phyloP scores from a whole-genome alignment of 2,888 invertebrate genomes.

The Buathra laborator region DNA sequence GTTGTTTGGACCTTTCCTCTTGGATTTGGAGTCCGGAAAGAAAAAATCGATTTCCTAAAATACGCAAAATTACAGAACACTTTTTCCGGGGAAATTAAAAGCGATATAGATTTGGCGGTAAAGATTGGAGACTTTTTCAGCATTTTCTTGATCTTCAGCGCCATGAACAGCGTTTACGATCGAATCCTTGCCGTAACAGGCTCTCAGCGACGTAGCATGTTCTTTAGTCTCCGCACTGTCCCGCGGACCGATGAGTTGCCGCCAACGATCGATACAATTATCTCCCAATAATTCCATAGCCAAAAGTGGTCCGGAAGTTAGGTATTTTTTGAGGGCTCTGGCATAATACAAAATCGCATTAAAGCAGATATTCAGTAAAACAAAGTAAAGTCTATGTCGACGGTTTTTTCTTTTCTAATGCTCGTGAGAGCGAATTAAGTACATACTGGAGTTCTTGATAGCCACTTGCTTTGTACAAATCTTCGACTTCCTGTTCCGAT shows the following conservation, averaged over 20 bases:
- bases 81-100: background rate
- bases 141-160: constrained; percentile 87
- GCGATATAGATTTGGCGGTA: background rate
- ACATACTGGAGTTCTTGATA: constrained; percentile 87
- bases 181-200: constrained; percentile 89
- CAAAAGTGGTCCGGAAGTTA: constrained; percentile 90
- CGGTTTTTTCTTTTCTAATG: constrained; percentile 42
- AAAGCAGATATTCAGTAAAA: background rate
- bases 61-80: constrained; percentile 30
- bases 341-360: constrained; percentile 28
- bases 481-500: constrained; percentile 88
- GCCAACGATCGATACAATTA: constrained; percentile 88
- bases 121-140: constrained; percentile 84
- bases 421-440: constrained; percentile 26
- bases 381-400: constrained; percentile 68
- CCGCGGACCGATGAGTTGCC: constrained; percentile 88
- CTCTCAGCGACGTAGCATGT: constrained; percentile 87
- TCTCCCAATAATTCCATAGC: constrained; percentile 92
- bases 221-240: constrained; percentile 88
- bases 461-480: constrained; percentile 88
- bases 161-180: constrained; percentile 90
- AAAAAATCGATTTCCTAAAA: constrained; percentile 88
- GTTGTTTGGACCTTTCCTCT: constrained; percentile 85
- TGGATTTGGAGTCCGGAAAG: constrained; percentile 86
- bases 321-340: constrained; percentile 88